Evolutionary conservation across 2,888 invertebrate genomes (phyloP), one percentile per base, ranked within the genome.

Genomic region (Caenorhabditis zanzibari): DNA sequence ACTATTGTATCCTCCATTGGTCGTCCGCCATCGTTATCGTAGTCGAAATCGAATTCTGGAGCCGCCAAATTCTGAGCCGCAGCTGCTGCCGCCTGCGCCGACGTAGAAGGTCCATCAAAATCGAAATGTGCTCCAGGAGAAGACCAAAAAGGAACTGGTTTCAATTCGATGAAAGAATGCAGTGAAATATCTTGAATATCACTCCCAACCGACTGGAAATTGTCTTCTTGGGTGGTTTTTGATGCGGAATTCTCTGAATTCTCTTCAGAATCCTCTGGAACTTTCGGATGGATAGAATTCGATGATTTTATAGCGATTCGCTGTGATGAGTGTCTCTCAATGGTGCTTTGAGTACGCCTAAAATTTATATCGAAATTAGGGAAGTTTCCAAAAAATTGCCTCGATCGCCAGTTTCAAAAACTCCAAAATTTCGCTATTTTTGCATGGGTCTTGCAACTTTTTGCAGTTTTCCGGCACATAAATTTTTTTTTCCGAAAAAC

Each of bases 1-100:
- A 61, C 9, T 12, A 61, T 19, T 5, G 61, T 61, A 24, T 61
- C 61, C 22, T 66, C 66, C n/a, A 44, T 7, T 16, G 19, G 38
- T 14, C 47, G 24, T 14, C 16, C 41, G 9, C 19, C 24, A 41
- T 14, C n/a, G 38, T 24, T 6, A 44, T 63, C 26, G 22, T 41
- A 38, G 14, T 41, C 38, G 44, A 26, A 41, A n/a, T 63, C 12
- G 4, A 19, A 14, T 14, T 26, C 26, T 10, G 24, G 54, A 26
- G 38, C 38, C 9, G 38, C 38, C 9, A 38, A 10, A 12, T 38
- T 38, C 38, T 38, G 38, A 38, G 7, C 32, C 32, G 22, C 12
- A 7, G 24, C 3, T 6, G 38, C 38, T 12, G 38, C 38, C 12
- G 19, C 47, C 19, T 47, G 47, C 19, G 47, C 47, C 19, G 19